Evolutionary conservation across 2,888 invertebrate species (phyloP), one percentile per base, ranked within the genome.

Genomic region (Polymixis flavicincta): DNA sequence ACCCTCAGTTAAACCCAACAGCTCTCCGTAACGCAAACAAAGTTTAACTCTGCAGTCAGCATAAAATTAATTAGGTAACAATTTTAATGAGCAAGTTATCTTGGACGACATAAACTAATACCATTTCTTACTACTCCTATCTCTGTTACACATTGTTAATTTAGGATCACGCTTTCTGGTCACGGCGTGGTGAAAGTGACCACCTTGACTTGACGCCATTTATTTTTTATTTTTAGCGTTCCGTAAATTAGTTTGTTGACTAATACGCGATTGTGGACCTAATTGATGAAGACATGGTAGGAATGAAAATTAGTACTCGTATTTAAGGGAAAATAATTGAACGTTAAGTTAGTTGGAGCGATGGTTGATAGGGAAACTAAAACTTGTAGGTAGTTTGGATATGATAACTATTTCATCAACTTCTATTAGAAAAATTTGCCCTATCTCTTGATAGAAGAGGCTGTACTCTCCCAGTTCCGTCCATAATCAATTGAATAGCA

Each of bases 101-200:
- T 89, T 70, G 61, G 25, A 71, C 84, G 87, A 88, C 85, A 82
- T 87, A 88, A 89, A 87, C 79, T 88, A 87, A 89, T 89, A 87
- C 85, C 82, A 76, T 80, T 88, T 85, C 82, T 45, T 84, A 78
- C 76, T 78, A 64, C 86, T 82, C 75, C 87, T 89, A 90, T 90
- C 83, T 89, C 80, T 89, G 94, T 94, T 93, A 94, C 95, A 95
- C 92, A 84, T 94, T 91, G 95, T 95, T 96, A 95, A 95, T 95
- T 95, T 93, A 91, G 90, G 89, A 92, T 87, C 93, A 95, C 95
- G 95, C 96, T 96, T 95, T 96, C 95, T 95, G 92, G 89, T 85
- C 90, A 88, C 87, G 81, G 76, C 67, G 13, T 13, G 88, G 93
- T 90, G 94, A 95, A 95, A 95, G 95, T 94, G 83, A 61, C 71